phyloP scores from a whole-genome alignment of 2,888 invertebrate genomes.

The Galeruca laticollis region DNA sequence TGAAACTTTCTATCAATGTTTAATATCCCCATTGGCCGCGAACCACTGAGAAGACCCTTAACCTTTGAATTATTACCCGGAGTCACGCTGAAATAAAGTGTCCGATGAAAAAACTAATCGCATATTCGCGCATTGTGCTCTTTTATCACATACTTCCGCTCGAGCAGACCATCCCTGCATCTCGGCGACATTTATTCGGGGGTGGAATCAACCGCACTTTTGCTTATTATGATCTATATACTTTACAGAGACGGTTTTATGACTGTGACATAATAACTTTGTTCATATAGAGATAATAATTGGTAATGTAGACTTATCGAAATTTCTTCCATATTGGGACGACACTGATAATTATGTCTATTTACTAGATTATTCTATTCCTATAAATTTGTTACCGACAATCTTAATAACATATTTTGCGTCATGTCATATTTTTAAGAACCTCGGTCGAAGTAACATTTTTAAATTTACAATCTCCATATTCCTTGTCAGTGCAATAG shows the following conservation, averaged over 20 bases:
- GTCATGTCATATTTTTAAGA: no score
- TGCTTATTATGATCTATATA: slow-evolving; percentile 48
- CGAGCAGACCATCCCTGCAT: slow-evolving; percentile 51
- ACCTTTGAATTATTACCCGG: slow-evolving; percentile 40
- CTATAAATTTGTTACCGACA: no score
- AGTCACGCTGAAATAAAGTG: slow-evolving; percentile 40
- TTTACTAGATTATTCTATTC: no score
- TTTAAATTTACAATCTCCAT: no score
- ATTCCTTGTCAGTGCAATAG: no score
- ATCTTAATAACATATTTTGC: no score
- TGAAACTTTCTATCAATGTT: slow-evolving; percentile 18
- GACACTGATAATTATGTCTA: background rate
- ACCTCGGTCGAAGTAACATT: no score
- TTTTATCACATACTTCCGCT: slow-evolving; percentile 59
- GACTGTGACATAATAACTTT: background rate
- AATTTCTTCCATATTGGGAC: background rate
- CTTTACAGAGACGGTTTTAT: slow-evolving; percentile 33
- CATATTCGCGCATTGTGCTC: slow-evolving; percentile 58
- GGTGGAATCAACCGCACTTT: slow-evolving; percentile 45
- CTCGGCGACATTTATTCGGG: slow-evolving; percentile 26
- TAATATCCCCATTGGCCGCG: slow-evolving; percentile 33
- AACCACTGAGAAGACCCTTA: slow-evolving; percentile 16
- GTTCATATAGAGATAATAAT: background rate
- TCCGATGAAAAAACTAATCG: slow-evolving; percentile 56
- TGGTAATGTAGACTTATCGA: background rate